A percentile compares a stretch with the other conserved stretches of the same genome.
phyloP scores from a whole-genome alignment of 2,888 invertebrate genomes.

The Andrena flavipes region DNA sequence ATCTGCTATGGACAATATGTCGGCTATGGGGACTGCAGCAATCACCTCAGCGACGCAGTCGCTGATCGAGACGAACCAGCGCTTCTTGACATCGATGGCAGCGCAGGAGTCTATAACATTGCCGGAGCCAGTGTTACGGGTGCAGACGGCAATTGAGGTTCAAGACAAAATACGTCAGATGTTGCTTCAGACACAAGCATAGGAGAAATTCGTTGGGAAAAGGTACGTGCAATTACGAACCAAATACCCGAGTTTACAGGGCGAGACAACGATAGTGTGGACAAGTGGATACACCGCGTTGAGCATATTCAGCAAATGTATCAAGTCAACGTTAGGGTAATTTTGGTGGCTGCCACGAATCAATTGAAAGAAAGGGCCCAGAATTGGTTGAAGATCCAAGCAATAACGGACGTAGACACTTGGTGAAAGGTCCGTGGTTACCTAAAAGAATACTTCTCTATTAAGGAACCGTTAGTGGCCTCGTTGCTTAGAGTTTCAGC shows the following conservation, averaged over 20 bases:
- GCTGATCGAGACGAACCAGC: too few species aligned
- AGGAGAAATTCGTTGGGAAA: too few species aligned
- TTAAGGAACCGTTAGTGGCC: not conserved
- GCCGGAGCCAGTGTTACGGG: too few species aligned
- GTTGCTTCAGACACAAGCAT: too few species aligned
- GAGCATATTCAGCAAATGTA: not conserved
- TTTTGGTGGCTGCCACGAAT: not conserved
- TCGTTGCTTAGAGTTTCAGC: not conserved
- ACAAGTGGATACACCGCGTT: not conserved
- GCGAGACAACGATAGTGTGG: not conserved
- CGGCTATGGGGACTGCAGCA: too few species aligned
- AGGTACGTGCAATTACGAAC: too few species aligned
- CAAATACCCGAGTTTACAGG: not conserved
- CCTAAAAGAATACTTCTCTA: not conserved
- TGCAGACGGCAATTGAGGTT: accelerated
- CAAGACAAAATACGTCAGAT: too few species aligned
- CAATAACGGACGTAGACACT: not conserved
- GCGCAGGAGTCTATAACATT: too few species aligned
- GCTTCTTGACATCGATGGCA: too few species aligned
- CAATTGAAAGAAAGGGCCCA: not conserved
- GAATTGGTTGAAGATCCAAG: not conserved
- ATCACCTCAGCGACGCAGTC: too few species aligned
- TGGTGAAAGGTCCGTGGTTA: not conserved
- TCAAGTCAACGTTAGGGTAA: not conserved
- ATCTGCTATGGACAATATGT: too few species aligned